These are phyloP conservation scores for Habrosyne pyritoides DNA, from an alignment of 2,888 invertebrate species.

Conservation along the genomic window DNA sequence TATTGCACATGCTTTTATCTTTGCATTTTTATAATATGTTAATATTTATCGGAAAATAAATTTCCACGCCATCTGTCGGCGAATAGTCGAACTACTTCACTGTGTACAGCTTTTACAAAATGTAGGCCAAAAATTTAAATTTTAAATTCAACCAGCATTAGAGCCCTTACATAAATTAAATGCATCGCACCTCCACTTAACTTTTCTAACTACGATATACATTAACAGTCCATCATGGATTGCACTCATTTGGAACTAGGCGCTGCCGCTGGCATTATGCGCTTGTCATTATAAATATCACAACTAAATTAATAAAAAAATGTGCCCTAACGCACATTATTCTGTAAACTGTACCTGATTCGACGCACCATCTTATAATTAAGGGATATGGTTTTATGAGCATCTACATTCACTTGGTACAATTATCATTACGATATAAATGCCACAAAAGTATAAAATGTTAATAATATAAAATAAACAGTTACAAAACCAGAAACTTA, in stretches of 20 bases:
- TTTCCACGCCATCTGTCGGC: neutral
- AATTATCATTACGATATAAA: conserved; percentile 3
- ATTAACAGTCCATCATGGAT: conserved; percentile 68
- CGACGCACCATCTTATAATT: conserved; percentile 65
- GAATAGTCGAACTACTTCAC: neutral
- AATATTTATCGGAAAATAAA: neutral
- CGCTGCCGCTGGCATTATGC: conserved; percentile 41
- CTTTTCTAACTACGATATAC: conserved; percentile 79
- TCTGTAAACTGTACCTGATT: conserved; percentile 56
- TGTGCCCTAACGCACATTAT: conserved; percentile 61
- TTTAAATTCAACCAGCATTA: conserved; percentile 50
- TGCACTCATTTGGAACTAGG: conserved; percentile 72
- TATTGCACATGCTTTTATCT: conserved; percentile 6
- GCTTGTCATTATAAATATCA: conserved; percentile 65
- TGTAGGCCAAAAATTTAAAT: conserved; percentile 34
- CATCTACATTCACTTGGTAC: conserved; percentile 49
- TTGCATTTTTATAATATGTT: too few relatives aligned
- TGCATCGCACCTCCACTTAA: conserved; percentile 74
- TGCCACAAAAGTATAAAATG: neutral
- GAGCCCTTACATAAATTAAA: conserved; percentile 71
- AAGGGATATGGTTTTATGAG: conserved; percentile 73
- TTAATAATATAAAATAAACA: neutral
- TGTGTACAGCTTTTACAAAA: neutral
- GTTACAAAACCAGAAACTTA: neutral
- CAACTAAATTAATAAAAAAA: conserved; percentile 71